Base-by-base conservation (phyloP, 2,113 vertebrate genomes). In the Lepus europaeus region DNA sequence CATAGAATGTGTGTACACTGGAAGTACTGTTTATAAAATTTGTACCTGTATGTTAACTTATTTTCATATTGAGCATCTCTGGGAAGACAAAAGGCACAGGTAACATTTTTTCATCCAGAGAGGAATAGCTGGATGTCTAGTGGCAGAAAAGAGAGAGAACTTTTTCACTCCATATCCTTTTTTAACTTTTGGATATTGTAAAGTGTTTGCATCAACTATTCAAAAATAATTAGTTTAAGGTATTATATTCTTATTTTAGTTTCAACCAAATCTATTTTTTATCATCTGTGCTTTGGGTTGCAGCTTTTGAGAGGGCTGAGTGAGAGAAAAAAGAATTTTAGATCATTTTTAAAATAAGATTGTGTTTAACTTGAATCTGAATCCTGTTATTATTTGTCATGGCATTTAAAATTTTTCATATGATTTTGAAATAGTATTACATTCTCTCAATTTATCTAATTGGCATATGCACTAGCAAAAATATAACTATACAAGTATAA, bases 301-400 rank as follows among this genome's bases (percentile, higher is more conserved):
- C 78, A 45, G 4, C 14, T 78, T 91, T 93, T 72, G 12, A 77
- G 45, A 82, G 61, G 22, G n/a, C 8, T 49, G n/a, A 72, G 22
- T 23, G 20, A 76, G 27, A 93, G 27, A n/a, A 96, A 87, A 56
- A 70, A 64, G 16, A 56, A 87, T 90, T 90, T 87, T 87, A 87
- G 20, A 81, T n/a, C 22, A 69, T 22, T 78, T 92, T 69, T 59
- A 76, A 69, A 73, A 73, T 82, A 63, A 81, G 73, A 19, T 59
- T 85, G 73, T 93, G 14, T 33, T 68, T 69, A 74, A 61, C 80
- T 17, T 88, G 53, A 87, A 53, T 72, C 29, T 81, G 10, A 92
- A 56, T 92, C n/a, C 31, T 61, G 64, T 64, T 49, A 73, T 33
- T 56, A 76, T 72, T 19, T 94, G 49, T 61, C 68, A 69, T 45